Evolutionary conservation across 2,888 invertebrate genomes (phyloP).

Genomic region (Junonia oenone): DNA sequence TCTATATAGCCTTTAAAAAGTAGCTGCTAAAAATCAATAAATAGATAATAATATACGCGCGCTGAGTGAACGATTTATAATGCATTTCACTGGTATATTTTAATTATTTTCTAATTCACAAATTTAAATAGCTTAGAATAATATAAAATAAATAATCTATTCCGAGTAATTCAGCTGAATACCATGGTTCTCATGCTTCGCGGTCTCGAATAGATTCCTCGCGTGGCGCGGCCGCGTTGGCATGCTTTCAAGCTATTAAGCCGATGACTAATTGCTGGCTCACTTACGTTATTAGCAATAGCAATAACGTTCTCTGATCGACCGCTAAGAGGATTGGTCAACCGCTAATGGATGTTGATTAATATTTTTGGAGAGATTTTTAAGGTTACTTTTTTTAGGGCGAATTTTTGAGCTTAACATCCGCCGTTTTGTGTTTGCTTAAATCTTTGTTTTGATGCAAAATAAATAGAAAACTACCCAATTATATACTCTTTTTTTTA

Average conservation of each 20-base stretch:
- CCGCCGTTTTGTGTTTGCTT: too few relatives aligned
- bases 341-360: neutral
- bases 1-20: too few relatives aligned
- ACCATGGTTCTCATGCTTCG: conserved; percentile 8
- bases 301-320: conserved; percentile 13
- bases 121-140: neutral
- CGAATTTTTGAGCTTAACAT: too few relatives aligned
- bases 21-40: too few relatives aligned
- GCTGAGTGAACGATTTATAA: too few relatives aligned
- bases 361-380: neutral
- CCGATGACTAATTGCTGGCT: conserved; percentile 20
- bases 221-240: conserved; percentile 15
- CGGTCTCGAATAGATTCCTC: conserved; percentile 19
- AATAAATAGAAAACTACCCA: too few relatives aligned
- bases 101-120: neutral
- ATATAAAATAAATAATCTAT: neutral
- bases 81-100: neutral
- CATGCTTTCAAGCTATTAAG: conserved; percentile 27
- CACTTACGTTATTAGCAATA: conserved; percentile 23
- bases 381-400: too few relatives aligned
- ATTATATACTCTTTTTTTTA: too few relatives aligned
- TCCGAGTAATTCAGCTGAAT: neutral
- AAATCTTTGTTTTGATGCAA: too few relatives aligned
- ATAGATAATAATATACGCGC: too few relatives aligned
- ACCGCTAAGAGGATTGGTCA: neutral